These are phyloP conservation scores for Spialia ferax DNA, from an alignment of 2,888 invertebrate species.

Conservation along the genomic window DNA sequence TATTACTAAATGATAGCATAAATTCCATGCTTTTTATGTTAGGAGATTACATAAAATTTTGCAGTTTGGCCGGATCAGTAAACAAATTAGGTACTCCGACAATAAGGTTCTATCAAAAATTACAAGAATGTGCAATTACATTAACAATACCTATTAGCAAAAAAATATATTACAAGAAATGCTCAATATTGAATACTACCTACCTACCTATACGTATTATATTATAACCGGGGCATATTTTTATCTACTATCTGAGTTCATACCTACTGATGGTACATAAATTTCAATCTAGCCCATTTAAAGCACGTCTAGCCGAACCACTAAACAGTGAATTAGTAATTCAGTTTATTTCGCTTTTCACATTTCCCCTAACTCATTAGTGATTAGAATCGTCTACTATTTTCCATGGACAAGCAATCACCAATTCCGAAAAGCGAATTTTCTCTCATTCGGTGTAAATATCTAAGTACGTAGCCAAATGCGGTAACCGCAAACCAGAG, in stretches of 20 bases:
- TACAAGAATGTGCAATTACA: too few species aligned
- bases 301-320: slow-evolving; percentile 52
- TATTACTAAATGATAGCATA: too few species aligned
- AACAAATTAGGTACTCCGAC: too few species aligned
- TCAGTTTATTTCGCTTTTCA: slow-evolving; percentile 69
- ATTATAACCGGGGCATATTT: neutral
- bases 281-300: slow-evolving; percentile 25
- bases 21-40: too few species aligned
- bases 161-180: too few species aligned
- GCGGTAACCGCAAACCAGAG: slow-evolving; percentile 59
- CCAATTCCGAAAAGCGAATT: slow-evolving; percentile 49
- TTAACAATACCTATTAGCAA: too few species aligned
- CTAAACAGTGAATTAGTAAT: slow-evolving; percentile 57
- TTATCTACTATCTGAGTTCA: neutral
- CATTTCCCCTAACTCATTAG: slow-evolving; percentile 72
- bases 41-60: too few species aligned
- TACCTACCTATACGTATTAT: too few species aligned
- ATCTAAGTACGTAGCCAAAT: slow-evolving; percentile 69
- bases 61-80: too few species aligned
- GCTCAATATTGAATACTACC: too few species aligned
- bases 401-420: slow-evolving; percentile 62
- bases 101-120: too few species aligned
- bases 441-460: slow-evolving; percentile 70
- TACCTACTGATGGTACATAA: neutral
- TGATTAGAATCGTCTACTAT: slow-evolving; percentile 72